Base-by-base conservation (phyloP, 2,113 vertebrate genomes). In the Lethenteron reissneri region DNA sequence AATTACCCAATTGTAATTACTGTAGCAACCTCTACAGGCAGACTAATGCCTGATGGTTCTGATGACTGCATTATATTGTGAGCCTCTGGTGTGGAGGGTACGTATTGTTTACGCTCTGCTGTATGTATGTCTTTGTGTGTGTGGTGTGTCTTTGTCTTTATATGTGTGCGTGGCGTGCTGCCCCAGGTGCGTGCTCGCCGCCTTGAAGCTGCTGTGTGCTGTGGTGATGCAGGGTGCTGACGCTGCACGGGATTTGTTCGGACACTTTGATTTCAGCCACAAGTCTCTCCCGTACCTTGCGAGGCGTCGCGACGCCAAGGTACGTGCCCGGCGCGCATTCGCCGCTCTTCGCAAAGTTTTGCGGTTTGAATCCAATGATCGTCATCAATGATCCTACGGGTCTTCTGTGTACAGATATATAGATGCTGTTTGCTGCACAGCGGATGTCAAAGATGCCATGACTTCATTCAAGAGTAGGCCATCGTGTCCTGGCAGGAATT, bases 181-280 rank as follows among this genome's bases (percentile, higher is more conserved):
- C 64, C n/a, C n/a, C 64, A 68, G 64, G n/a, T 68, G 64, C 25
- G 64, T 68, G 64, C 64, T n/a, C 25, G 64, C 64, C 10, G 8
- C n/a, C 64, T 25, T 68, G n/a, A n/a, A 25, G 9, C 64, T 68
- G 64, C 64, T 68, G n/a, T 17, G n/a, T 25, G 64, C 64, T 8
- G 25, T 68, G 64, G 64, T 68, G n/a, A 68, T 68, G 64, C 64
- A 68, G 25, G 64, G 64, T 25, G 9, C 64, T 10, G 64, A 68
- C 25, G n/a, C n/a, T 68, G 64, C 64, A 17, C 64, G 64, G 11
- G 64, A 68, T 11, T 25, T 68, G n/a, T 25, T 68, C n/a, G 25
- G 64, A n/a, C 64, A 68, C 64, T 68, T 68, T 68, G 64, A 68
- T 25, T 68, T 68, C 10, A 68, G 11, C 10, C 64, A 68, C 64